A percentile compares a stretch with the other conserved stretches of the same genome.
Conservation (phyloP, 2,888 invertebrate species). For the Trissolcus japonicus region DNA sequence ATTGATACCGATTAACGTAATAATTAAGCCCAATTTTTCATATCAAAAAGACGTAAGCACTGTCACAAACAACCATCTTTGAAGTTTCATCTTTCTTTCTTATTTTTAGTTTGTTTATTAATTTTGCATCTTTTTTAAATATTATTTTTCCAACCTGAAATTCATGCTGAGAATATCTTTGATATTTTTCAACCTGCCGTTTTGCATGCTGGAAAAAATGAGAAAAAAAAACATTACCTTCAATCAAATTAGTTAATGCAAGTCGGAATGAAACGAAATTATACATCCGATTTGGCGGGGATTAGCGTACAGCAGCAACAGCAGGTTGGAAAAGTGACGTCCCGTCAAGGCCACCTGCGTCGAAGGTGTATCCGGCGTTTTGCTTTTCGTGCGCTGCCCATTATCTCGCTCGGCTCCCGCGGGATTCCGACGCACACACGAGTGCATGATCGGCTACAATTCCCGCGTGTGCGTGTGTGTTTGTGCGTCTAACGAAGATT, state of each 20-base stretch:
- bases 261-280: conserved; percentile 11
- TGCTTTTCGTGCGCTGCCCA: conserved; percentile 56
- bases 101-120: no score
- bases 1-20: conserved; percentile 30
- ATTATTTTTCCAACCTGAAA: no score
- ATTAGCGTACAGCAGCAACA: conserved; percentile 18
- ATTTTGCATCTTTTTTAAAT: no score
- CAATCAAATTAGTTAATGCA: no score
- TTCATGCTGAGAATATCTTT: no score
- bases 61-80: no score
- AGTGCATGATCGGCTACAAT: conserved; percentile 34
- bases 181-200: no score
- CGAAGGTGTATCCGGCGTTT: conserved; percentile 60
- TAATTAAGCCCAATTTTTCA: conserved; percentile 21
- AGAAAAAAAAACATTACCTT: not conserved
- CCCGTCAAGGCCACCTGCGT: conserved; percentile 67
- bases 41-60: not conserved
- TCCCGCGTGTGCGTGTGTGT: conserved; percentile 37
- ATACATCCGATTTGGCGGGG: conserved; percentile 14
- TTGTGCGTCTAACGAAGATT: conserved; percentile 43
- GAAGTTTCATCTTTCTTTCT: no score
- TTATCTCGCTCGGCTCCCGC: conserved; percentile 60
- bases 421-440: conserved; percentile 30
- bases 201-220: not conserved
- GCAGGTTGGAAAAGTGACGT: conserved; percentile 69